Percentiles rank a stretch among this genome's conserved stretches.
Conservation (phyloP, 1,140 invertebrate genomes). For the Chionoecetes opilio region DNA sequence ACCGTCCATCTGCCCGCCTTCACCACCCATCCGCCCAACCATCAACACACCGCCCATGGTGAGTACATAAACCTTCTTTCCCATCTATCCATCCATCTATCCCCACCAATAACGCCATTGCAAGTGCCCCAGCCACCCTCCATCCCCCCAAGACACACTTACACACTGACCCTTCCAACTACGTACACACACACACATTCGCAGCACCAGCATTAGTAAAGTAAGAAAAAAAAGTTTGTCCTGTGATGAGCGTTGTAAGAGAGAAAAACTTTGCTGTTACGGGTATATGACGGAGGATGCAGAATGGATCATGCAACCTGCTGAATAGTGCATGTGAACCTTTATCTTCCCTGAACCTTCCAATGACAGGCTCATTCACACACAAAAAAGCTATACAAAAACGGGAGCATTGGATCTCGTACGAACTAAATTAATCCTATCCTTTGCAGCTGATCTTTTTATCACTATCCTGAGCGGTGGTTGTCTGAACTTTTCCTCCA, state of each 20-base stretch:
- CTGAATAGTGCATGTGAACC: neutral
- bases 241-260: too few relatives aligned
- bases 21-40: constrained; percentile 68
- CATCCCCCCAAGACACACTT: neutral
- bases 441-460: neutral
- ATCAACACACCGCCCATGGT: constrained; percentile 68
- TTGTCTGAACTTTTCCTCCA: too few relatives aligned
- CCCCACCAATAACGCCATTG: too few relatives aligned
- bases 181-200: constrained; percentile 9
- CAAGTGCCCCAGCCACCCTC: too few relatives aligned
- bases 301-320: neutral
- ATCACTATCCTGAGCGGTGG: neutral
- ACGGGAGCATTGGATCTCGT: neutral
- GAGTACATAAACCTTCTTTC: constrained; percentile 14
- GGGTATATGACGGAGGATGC: too few relatives aligned
- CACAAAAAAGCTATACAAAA: too few relatives aligned
- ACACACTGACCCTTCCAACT: too few relatives aligned
- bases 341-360: neutral
- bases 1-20: constrained; percentile 63
- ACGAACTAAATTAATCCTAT: neutral
- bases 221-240: too few relatives aligned
- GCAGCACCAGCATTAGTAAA: neutral
- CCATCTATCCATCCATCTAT: too few relatives aligned
- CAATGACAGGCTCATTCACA: neutral
- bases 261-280: too few relatives aligned